Percentiles rank a stretch among this genome's conserved stretches.
Conservation (phyloP, 2,797 vertebrate species). For the Liasis olivaceus region DNA sequence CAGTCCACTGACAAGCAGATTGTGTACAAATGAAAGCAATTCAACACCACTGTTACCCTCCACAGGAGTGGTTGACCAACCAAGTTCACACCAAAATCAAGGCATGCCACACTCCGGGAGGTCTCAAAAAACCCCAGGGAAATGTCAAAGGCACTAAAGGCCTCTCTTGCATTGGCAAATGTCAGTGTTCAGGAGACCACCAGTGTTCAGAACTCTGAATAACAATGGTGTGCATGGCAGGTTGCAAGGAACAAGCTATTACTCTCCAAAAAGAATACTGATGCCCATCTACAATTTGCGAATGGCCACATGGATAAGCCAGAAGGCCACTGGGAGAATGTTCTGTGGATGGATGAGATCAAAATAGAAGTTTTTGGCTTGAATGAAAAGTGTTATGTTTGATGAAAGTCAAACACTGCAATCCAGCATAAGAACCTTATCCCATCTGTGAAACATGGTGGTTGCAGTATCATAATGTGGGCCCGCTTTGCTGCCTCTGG, state of each 20-base stretch:
- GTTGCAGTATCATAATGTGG: neutral
- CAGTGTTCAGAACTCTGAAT: too few species aligned
- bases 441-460: neutral
- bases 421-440: neutral
- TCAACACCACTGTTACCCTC: neutral
- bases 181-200: too few species aligned
- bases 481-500: neutral
- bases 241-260: too few species aligned
- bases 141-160: neutral
- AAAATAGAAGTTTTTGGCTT: neutral
- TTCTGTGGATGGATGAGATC: neutral
- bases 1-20: neutral
- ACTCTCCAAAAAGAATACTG: too few species aligned
- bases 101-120: neutral
- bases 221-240: too few species aligned
- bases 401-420: neutral
- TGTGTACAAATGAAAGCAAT: neutral
- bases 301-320: neutral
- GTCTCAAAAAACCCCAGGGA: neutral
- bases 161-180: neutral
- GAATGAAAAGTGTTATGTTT: neutral
- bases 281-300: too few species aligned
- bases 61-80: neutral
- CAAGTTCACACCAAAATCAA: neutral
- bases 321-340: neutral